Conservation (phyloP, 2,888 invertebrate genomes). For the Cylindroiulus punctatus region DNA sequence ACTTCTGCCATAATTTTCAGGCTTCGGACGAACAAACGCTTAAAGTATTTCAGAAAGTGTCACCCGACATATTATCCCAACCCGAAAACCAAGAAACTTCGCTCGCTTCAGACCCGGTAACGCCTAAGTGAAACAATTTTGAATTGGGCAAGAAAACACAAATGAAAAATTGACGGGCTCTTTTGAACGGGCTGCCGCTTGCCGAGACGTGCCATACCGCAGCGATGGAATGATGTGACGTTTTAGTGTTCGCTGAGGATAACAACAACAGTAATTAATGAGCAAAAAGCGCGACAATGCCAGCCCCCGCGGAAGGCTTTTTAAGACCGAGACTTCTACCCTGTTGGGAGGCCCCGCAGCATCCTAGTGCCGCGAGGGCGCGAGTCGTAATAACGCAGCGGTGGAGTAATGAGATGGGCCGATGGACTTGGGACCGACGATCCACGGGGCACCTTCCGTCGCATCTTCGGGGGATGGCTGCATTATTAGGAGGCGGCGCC, state of each 20-base stretch:
- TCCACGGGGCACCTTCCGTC: background rate
- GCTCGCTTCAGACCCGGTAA: too few relatives aligned
- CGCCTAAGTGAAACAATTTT: too few relatives aligned
- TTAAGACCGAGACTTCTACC: background rate
- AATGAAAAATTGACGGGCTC: too few relatives aligned
- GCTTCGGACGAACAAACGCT: too few relatives aligned
- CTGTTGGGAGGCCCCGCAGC: constrained; percentile 5
- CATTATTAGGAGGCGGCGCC: constrained; percentile 71
- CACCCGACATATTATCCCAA: too few relatives aligned
- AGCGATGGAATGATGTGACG: constrained; percentile 19
- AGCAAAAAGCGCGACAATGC: background rate
- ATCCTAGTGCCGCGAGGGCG: background rate
- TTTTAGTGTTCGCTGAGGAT: constrained; percentile 1
- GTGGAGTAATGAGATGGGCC: background rate
- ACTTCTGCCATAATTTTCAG: too few relatives aligned
- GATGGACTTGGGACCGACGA: background rate
- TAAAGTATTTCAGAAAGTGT: too few relatives aligned
- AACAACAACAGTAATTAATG: background rate
- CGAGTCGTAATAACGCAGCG: background rate
- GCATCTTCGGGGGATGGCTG: background rate
- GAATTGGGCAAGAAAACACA: too few relatives aligned
- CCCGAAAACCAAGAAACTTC: too few relatives aligned
- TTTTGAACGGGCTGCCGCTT: too few relatives aligned
- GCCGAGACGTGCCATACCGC: background rate
- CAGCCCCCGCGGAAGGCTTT: constrained; percentile 24